A percentile compares a stretch with the other conserved stretches of the same genome.
phyloP scores from a whole-genome alignment of 2,797 vertebrate genomes.

The Paramormyrops hopkinsi region DNA sequence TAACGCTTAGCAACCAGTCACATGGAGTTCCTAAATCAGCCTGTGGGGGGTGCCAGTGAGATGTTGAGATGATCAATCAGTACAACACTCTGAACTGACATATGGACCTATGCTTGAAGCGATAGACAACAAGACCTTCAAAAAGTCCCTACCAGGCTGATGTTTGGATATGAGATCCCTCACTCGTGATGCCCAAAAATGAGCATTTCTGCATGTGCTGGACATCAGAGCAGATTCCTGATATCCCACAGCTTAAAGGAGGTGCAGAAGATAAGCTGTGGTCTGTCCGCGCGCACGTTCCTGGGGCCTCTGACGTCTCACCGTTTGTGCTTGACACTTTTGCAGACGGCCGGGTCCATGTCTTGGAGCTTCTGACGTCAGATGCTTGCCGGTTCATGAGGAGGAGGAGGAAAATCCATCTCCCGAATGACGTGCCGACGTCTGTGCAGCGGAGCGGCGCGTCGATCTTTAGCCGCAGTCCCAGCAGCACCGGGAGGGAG shows the following conservation, averaged over 20 bases:
- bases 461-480: conserved; percentile 54
- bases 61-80: background rate
- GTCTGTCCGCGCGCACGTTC: background rate
- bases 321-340: background rate
- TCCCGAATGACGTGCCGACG: conserved; percentile 57
- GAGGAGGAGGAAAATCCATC: conserved; percentile 54
- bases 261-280: background rate
- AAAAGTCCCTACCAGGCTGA: background rate
- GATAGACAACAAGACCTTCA: background rate
- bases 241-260: background rate
- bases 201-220: background rate
- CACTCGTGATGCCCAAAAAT: background rate
- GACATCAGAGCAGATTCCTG: background rate
- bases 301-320: background rate
- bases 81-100: background rate
- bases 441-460: conserved; percentile 51
- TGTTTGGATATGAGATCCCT: background rate
- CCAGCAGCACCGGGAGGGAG: background rate
- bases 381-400: conserved; percentile 45
- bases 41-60: background rate
- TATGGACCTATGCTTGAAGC: background rate
- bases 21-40: background rate
- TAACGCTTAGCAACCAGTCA: background rate
- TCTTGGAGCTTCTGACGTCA: background rate
- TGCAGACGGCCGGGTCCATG: conserved; percentile 8